phyloP scores from a whole-genome alignment of 1,140 invertebrate genomes.

The Diprion similis region DNA sequence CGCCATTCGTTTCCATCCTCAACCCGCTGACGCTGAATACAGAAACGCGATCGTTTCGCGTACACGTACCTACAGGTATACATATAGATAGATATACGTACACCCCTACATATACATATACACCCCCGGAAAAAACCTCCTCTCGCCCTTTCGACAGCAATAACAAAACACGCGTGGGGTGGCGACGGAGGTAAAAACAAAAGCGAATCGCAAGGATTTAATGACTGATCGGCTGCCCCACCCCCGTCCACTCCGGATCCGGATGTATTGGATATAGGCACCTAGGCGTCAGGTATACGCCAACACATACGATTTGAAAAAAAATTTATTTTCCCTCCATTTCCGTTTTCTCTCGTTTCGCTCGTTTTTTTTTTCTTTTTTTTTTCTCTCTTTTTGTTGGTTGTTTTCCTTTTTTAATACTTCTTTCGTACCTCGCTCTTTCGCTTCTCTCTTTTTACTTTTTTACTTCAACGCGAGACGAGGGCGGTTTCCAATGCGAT shows the following conservation, averaged over 20 bases:
- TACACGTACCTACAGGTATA: conserved; percentile 26
- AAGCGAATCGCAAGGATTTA: conserved; percentile 54
- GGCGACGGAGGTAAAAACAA: conserved; percentile 38
- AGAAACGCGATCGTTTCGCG: not conserved
- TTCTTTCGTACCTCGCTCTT: not conserved
- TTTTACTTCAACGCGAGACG: conserved; percentile 7
- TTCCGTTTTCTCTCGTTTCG: not conserved
- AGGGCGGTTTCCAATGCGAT: not conserved
- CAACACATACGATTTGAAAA: too few relatives aligned
- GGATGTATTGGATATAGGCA: not conserved
- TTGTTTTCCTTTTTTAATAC: conserved; percentile 6
- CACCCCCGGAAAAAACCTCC: not conserved
- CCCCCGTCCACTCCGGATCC: not conserved
- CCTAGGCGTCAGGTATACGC: not conserved
- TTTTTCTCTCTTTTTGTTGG: not conserved
- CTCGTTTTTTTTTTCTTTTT: conserved; percentile 25
- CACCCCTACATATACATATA: not conserved
- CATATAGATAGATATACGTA: conserved; percentile 22
- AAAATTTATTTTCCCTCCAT: not conserved
- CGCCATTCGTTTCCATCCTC: conserved; percentile 17
- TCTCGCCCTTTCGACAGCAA: conserved; percentile 23
- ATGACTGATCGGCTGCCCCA: conserved; percentile 47
- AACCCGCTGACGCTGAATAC: not conserved
- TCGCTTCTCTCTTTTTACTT: conserved; percentile 3
- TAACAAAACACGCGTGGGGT: conserved; percentile 30